Evolutionary conservation across 2,797 vertebrate genomes (phyloP).

Genomic region (Clarias pachynema): DNA sequence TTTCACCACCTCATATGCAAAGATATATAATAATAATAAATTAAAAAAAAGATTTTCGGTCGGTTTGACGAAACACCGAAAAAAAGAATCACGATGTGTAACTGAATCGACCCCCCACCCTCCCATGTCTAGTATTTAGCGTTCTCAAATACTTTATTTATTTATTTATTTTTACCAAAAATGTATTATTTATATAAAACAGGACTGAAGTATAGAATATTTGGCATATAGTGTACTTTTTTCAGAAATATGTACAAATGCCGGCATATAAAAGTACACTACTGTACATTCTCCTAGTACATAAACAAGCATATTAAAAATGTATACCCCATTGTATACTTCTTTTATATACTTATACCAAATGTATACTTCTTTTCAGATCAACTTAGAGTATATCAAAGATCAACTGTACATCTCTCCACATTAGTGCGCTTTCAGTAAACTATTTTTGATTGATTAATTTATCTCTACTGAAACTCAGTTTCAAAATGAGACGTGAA

Average conservation of each 20-base stretch:
- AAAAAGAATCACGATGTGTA: no score
- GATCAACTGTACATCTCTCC: not conserved
- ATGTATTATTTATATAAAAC: not conserved
- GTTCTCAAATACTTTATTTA: not conserved
- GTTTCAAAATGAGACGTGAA: no score
- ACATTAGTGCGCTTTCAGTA: not conserved
- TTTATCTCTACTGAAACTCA: not conserved
- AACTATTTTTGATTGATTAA: not conserved
- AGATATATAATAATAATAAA: no score
- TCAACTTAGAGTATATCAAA: not conserved
- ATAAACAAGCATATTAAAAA: not conserved
- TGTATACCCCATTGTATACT: not conserved
- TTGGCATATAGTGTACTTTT: not conserved
- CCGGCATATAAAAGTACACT: not conserved
- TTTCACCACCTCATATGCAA: no score
- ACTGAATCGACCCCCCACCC: no score
- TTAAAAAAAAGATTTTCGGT: no score
- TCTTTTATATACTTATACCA: no score
- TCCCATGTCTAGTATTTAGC: not conserved
- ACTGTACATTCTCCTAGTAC: not conserved
- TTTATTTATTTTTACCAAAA: not conserved
- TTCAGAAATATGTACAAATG: not conserved
- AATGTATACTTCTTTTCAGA: not conserved
- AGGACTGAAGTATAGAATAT: not conserved
- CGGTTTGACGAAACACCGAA: no score